Conservation (phyloP, 2,113 vertebrate genomes). For the Triplophysa tibetana region DNA sequence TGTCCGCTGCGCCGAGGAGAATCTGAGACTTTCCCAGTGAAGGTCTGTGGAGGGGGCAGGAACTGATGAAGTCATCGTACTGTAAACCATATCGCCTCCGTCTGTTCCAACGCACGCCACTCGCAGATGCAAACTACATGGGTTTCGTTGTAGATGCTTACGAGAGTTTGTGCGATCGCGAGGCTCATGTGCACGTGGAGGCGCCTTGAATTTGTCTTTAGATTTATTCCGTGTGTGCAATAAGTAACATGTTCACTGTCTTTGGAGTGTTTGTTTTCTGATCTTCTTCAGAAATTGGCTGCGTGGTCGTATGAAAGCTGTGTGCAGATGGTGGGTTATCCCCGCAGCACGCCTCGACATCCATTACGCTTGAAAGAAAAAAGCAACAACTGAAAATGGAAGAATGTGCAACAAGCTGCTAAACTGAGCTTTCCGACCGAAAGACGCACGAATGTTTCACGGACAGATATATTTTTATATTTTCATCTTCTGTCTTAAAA, state of each 20-base stretch:
- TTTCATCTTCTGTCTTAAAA: not conserved
- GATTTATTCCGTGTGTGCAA: slow-evolving; percentile 54
- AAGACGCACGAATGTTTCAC: slow-evolving; percentile 40
- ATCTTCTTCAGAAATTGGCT: slow-evolving; percentile 20
- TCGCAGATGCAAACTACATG: slow-evolving; percentile 51
- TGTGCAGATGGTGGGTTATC: not conserved
- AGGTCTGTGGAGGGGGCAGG: slow-evolving; percentile 18
- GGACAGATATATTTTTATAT: not conserved
- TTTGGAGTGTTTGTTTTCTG: slow-evolving; percentile 16
- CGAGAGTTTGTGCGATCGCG: slow-evolving; percentile 15
- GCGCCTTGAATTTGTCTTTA: slow-evolving; percentile 44
- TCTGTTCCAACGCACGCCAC: slow-evolving; percentile 51
- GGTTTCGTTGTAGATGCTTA: slow-evolving; percentile 59
- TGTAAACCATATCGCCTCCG: slow-evolving; percentile 63
- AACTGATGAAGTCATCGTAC: slow-evolving; percentile 57
- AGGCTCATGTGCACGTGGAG: slow-evolving; percentile 22
- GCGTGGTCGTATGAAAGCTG: not conserved
- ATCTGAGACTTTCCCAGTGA: not conserved
- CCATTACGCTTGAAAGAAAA: slow-evolving; percentile 39
- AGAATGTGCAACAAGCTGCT: slow-evolving; percentile 55
- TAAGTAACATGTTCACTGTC: slow-evolving; percentile 51
- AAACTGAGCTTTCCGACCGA: slow-evolving; percentile 36
- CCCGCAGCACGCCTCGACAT: not conserved
- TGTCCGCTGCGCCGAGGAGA: not conserved
- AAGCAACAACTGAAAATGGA: slow-evolving; percentile 33